Evolutionary conservation across 2,888 invertebrate species (phyloP), one percentile per base, ranked within the genome.

Genomic region (Cosmorhoe ocellata): DNA sequence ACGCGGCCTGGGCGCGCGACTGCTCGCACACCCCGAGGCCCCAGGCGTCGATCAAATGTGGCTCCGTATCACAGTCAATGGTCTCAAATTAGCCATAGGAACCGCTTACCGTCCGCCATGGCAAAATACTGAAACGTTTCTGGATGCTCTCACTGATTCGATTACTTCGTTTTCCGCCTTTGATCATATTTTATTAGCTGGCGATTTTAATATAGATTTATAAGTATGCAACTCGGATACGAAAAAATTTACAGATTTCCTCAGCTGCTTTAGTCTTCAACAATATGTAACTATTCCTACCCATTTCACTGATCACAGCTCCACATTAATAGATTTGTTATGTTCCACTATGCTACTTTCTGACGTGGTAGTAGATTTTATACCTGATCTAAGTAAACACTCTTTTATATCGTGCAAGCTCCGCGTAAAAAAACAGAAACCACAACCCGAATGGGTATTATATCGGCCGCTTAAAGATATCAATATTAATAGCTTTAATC

Each of bases 241-340:
- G 0, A 41, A 22, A 24, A 41, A 31, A 10, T 1, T 41, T 8
- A 1, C 2, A 6, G 41, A 41, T n/a, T 41, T 41, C 32, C 24
- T 41, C 7, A 32, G 11, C 8, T 42, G 33, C 32, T 33, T 42
- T 4, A 7, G 26, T n/a, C 27, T 42, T 0, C 8, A 33, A 7
- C 42, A 42, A n/a, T 42, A 33, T 26, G 33, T 42, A 24, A 24
- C 5, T 6, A 13, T n/a, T 13, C 42, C 33, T 5, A 42, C 42
- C 2, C 42, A 42, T 2, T 42, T 42, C 3, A 42, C 42, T 1
- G 33, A 33, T 10, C 13, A 33, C n/a, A 33, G 26, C 13, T 24
- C 32, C 0, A 42, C 42, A 13, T 14, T 42, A n/a, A 42, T 33
- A 2, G 42, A 42, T n/a, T 6, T 42, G 3, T 6, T 42, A 0